Conservation (phyloP, 92 coral and sea anemone genomes). For the Epizoanthus illoricatus region DNA sequence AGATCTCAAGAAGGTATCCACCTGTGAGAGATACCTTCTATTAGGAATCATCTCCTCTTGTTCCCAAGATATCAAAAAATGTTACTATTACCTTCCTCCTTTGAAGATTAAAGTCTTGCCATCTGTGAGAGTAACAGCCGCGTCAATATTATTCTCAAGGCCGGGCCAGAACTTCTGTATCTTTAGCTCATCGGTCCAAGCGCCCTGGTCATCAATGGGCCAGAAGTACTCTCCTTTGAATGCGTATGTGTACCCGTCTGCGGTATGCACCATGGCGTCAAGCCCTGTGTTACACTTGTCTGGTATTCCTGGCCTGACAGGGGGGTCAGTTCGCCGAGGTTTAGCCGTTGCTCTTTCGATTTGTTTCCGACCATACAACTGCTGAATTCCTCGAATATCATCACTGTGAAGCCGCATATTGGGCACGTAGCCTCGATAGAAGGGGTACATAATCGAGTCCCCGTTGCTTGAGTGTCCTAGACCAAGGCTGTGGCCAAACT, state of each 20-base stretch:
- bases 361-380: constrained; percentile 69
- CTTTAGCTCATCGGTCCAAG: constrained; percentile 67
- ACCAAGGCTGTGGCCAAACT: constrained; percentile 92
- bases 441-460: constrained; percentile 88
- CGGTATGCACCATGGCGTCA: constrained; percentile 73
- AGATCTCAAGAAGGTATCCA: no score
- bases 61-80: background rate
- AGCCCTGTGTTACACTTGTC: constrained; percentile 54
- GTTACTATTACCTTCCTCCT: constrained; percentile 52
- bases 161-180: constrained; percentile 76
- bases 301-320: constrained; percentile 56
- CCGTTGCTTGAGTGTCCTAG: constrained; percentile 76
- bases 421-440: constrained; percentile 70
- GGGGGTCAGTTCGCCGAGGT: constrained; percentile 47
- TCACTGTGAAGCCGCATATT: constrained; percentile 68
- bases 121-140: constrained; percentile 73
- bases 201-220: constrained; percentile 72
- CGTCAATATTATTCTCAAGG: constrained; percentile 74
- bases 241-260: constrained; percentile 71
- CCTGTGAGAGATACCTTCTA: no score
- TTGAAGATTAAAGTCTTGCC: constrained; percentile 78
- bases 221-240: constrained; percentile 87
- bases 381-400: constrained; percentile 81
- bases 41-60: background rate
- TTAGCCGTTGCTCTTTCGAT: constrained; percentile 27